Percentiles rank a stretch among this genome's conserved stretches.
Evolutionary conservation across 2,797 vertebrate genomes (phyloP).

Genomic region (Eidolon dupreanum): DNA sequence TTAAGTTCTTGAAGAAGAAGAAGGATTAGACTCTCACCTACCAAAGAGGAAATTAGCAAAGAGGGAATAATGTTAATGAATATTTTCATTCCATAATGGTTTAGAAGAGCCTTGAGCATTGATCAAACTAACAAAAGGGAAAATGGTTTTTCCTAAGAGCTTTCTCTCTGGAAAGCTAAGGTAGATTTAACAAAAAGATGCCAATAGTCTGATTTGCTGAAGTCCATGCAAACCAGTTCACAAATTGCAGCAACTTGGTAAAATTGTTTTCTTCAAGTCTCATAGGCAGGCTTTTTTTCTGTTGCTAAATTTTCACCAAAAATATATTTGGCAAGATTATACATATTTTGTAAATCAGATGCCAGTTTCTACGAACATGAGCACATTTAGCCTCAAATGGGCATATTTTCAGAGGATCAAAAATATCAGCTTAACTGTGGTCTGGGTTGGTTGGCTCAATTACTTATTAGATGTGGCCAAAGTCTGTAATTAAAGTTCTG

Average conservation of each 20-base stretch:
- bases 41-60: not conserved
- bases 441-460: not conserved
- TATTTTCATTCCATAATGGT: slow-evolving; percentile 48
- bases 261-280: not conserved
- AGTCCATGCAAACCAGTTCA: not conserved
- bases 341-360: not conserved
- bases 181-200: slow-evolving; percentile 70
- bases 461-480: not conserved
- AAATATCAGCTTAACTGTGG: not conserved
- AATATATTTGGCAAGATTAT: not conserved
- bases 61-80: slow-evolving; percentile 25
- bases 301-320: not conserved
- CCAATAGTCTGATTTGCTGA: slow-evolving; percentile 69
- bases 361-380: not conserved
- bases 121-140: slow-evolving; percentile 70
- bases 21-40: not conserved
- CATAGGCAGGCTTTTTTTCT: not conserved
- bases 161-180: slow-evolving; percentile 62
- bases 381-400: not conserved
- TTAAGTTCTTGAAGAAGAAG: not conserved
- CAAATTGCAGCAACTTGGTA: not conserved
- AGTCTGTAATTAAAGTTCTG: not conserved
- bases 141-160: slow-evolving; percentile 69
- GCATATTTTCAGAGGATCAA: not conserved
- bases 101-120: slow-evolving; percentile 12